Conservation (phyloP, 2,113 vertebrate species). For the Colinus virginianus region DNA sequence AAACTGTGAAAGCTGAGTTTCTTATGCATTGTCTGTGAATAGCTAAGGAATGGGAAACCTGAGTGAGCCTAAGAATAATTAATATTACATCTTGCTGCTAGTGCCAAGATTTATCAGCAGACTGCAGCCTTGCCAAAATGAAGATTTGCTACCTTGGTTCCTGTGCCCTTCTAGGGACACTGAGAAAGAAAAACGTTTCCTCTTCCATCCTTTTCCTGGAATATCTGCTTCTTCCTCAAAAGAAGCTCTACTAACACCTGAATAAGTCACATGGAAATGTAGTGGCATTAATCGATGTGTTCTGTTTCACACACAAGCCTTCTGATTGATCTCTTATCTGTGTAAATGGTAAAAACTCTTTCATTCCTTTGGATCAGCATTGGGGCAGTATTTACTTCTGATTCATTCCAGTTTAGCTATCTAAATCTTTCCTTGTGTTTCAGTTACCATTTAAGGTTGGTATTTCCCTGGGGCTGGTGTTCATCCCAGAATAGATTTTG, state of each 20-base stretch:
- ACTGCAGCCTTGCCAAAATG: neutral
- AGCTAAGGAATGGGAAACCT: neutral
- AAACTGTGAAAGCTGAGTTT: neutral
- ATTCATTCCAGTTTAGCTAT: slow-evolving; percentile 57
- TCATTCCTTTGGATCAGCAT: neutral
- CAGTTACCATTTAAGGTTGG: slow-evolving; percentile 70
- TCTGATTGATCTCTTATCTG: neutral
- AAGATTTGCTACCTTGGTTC: neutral
- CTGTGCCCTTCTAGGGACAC: slow-evolving; percentile 29
- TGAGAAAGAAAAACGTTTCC: neutral
- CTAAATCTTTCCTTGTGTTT: slow-evolving; percentile 27
- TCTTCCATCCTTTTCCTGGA: neutral
- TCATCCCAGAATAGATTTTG: slow-evolving; percentile 55
- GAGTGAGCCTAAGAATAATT: neutral
- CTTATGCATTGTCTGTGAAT: neutral
- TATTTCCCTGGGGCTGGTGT: slow-evolving; percentile 36
- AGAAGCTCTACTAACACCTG: neutral
- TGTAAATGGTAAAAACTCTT: neutral
- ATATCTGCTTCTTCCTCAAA: neutral
- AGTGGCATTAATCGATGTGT: neutral
- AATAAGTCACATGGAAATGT: neutral
- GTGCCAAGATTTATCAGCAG: neutral
- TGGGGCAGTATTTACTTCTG: slow-evolving; percentile 42
- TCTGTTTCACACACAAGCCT: neutral
- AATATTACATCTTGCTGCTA: neutral